These are phyloP conservation scores for Ashinkailepas kermadecensis DNA, from an alignment of 2,888 invertebrate species.

Conservation along the genomic window DNA sequence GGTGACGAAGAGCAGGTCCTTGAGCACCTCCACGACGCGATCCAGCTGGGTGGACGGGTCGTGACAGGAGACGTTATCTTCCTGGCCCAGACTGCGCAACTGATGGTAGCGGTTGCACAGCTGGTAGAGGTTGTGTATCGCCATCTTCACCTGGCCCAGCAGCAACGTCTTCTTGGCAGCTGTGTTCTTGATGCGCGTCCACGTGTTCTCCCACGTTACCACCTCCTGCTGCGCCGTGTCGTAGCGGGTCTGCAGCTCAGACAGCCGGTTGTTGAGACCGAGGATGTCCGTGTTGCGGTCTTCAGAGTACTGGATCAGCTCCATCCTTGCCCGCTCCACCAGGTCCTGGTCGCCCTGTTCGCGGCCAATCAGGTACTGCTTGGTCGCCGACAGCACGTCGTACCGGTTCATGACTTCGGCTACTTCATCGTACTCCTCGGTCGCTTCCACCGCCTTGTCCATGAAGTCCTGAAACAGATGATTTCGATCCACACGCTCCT, in stretches of 20 bases:
- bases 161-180: conserved; percentile 63
- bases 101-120: conserved; percentile 20
- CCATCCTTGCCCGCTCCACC: background rate
- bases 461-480: background rate
- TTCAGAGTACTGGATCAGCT: background rate
- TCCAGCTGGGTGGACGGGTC: conserved; percentile 4
- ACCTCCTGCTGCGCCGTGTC: background rate
- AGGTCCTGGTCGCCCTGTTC: conserved; percentile 2
- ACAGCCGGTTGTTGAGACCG: conserved; percentile 6
- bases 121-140: conserved; percentile 20
- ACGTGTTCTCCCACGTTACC: conserved; percentile 1
- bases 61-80: background rate
- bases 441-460: background rate
- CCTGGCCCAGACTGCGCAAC: background rate
- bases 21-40: background rate
- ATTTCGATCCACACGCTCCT: background rate
- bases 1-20: conserved; percentile 10
- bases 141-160: conserved; percentile 61
- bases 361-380: background rate
- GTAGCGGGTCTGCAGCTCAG: conserved; percentile 14
- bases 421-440: background rate
- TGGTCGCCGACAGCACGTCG: background rate
- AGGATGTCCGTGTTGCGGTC: background rate
- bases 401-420: conserved; percentile 5
- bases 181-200: conserved; percentile 19